These are phyloP conservation scores for Oryzias woworae DNA, from an alignment of 2,113 vertebrate species.

Conservation along the genomic window DNA sequence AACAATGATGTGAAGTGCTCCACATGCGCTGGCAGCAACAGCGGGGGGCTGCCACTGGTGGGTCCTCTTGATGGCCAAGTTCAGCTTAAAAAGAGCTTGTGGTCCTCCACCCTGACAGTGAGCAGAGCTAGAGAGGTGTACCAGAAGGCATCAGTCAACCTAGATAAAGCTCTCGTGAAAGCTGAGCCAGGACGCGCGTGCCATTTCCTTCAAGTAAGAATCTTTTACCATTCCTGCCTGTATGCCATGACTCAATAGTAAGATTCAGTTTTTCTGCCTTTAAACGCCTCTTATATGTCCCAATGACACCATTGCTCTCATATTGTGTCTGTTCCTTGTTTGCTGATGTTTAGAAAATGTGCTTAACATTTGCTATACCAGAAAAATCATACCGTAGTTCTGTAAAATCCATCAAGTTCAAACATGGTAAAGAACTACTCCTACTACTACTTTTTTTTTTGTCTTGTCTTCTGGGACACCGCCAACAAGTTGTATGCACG, in stretches of 20 bases:
- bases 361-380: no score
- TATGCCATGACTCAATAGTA: constrained; percentile 36
- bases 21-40: constrained; percentile 71
- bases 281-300: no score
- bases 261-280: neutral
- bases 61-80: constrained; percentile 71
- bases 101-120: constrained; percentile 95
- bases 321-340: no score
- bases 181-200: constrained; percentile 94
- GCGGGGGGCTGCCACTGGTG: constrained; percentile 46
- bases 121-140: constrained; percentile 94
- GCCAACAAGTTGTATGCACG: no score
- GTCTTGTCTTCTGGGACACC: no score
- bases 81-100: constrained; percentile 92
- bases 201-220: constrained; percentile 94
- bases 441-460: no score
- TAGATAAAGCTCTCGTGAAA: constrained; percentile 94
- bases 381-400: no score
- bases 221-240: constrained; percentile 19
- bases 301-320: no score
- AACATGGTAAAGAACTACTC: no score
- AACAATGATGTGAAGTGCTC: constrained; percentile 84
- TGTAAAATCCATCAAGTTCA: no score
- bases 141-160: constrained; percentile 93
- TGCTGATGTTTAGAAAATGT: no score